These are phyloP conservation scores for Pterocles orientalis DNA, from an alignment of 2,113 vertebrate species.

Conservation along the genomic window DNA sequence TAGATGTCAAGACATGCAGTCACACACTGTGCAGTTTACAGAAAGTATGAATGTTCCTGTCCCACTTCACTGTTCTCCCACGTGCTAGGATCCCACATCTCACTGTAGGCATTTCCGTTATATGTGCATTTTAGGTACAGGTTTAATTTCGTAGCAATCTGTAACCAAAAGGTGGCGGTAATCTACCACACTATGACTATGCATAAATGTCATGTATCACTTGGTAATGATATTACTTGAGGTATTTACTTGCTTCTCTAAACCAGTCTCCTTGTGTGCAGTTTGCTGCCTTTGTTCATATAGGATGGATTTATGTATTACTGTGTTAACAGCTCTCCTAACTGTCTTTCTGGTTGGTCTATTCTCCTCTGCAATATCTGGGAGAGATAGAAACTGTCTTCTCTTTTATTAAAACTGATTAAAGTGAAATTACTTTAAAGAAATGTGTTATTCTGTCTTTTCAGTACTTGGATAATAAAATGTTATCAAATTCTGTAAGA, in stretches of 20 bases:
- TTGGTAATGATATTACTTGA: not conserved
- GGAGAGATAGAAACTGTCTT: not conserved
- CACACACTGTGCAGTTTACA: not conserved
- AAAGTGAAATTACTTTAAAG: not conserved
- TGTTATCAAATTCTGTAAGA: not conserved
- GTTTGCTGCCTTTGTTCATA: not conserved
- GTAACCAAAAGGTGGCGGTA: slow-evolving; percentile 59
- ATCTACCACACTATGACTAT: not conserved
- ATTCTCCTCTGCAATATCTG: too few relatives aligned
- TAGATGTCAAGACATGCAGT: not conserved
- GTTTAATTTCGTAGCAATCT: not conserved
- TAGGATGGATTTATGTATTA: not conserved
- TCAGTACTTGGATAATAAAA: not conserved
- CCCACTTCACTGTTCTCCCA: not conserved
- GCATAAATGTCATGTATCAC: accelerated
- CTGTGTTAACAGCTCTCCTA: not conserved
- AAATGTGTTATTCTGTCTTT: not conserved
- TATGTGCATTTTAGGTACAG: accelerated
- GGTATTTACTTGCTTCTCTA: not conserved
- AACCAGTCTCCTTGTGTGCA: not conserved
- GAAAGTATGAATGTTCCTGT: not conserved
- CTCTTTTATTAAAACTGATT: not conserved
- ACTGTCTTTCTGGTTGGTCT: not conserved
- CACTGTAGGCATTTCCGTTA: not conserved
- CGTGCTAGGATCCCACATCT: not conserved